Evolutionary conservation across 2,113 vertebrate species (phyloP).

Genomic region (Poeciliopsis retropinna): DNA sequence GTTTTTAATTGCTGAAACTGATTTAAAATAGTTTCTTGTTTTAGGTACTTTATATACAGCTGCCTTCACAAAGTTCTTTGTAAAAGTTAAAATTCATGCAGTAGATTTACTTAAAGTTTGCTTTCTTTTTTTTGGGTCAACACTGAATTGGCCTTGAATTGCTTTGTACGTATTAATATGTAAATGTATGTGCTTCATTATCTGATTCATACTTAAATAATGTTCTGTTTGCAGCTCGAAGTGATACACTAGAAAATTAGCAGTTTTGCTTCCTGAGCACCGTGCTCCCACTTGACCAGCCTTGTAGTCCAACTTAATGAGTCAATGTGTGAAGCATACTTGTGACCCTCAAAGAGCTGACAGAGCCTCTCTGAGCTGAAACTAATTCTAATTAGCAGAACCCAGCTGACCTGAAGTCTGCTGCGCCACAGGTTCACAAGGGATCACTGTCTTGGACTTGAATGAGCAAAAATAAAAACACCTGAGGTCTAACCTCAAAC

Average conservation of each 20-base stretch:
- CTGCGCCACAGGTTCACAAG: slow-evolving; percentile 14
- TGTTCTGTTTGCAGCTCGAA: slow-evolving; percentile 5
- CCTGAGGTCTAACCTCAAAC: slow-evolving; percentile 33
- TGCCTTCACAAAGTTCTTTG: too few species aligned
- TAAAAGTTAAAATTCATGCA: too few species aligned
- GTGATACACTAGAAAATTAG: not conserved
- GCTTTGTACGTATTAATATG: not conserved
- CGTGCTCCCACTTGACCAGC: slow-evolving; percentile 1
- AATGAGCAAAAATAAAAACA: slow-evolving; percentile 31
- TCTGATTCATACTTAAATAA: slow-evolving; percentile 16
- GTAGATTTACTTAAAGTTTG: too few species aligned
- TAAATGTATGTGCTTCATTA: not conserved
- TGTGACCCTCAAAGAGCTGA: slow-evolving; percentile 35
- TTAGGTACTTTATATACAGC: too few species aligned
- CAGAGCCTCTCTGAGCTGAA: slow-evolving; percentile 31
- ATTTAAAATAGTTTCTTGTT: too few species aligned
- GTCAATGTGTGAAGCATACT: slow-evolving; percentile 35
- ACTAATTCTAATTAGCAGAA: slow-evolving; percentile 43
- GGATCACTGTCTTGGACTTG: slow-evolving; percentile 26
- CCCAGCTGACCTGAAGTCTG: slow-evolving; percentile 36
- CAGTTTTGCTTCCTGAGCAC: slow-evolving; percentile 11
- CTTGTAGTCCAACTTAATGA: slow-evolving; percentile 4
- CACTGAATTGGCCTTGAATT: not conserved
- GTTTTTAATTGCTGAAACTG: too few species aligned
- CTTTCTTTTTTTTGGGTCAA: not conserved